These are phyloP conservation scores for Stercorarius parasiticus DNA, from an alignment of 2,113 vertebrate genomes.

Conservation along the genomic window DNA sequence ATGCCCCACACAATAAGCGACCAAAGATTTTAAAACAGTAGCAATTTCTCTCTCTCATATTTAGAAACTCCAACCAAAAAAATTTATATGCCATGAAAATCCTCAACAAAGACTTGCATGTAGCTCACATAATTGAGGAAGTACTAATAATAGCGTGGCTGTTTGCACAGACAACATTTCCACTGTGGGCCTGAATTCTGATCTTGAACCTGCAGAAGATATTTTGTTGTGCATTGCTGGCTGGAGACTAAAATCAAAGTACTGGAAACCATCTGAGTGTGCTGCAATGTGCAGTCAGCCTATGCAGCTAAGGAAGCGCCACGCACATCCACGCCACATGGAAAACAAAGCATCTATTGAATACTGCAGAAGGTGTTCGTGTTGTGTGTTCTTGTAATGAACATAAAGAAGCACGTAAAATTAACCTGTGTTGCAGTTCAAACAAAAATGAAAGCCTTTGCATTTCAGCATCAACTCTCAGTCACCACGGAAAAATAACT, in stretches of 20 bases:
- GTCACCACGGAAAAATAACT: background rate
- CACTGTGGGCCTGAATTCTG: conserved; percentile 40
- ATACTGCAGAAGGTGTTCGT: background rate
- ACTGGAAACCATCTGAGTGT: background rate
- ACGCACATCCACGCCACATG: background rate
- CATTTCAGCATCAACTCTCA: background rate
- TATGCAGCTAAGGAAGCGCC: background rate
- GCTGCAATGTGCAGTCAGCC: background rate
- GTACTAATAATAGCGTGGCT: conserved; percentile 47
- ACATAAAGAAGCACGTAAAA: background rate
- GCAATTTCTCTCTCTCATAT: background rate
- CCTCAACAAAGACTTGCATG: conserved; percentile 50
- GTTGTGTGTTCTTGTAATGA: background rate
- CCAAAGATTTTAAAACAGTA: background rate
- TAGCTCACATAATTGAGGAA: conserved; percentile 62
- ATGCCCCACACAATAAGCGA: background rate
- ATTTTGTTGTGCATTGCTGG: background rate
- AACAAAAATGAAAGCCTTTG: background rate
- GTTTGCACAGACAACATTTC: conserved; percentile 63
- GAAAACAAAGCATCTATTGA: background rate
- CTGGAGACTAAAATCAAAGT: background rate
- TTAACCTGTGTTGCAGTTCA: background rate
- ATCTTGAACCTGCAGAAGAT: conserved; percentile 35
- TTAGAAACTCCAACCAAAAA: conserved; percentile 45
- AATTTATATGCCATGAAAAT: conserved; percentile 67